A percentile compares a stretch with the other conserved stretches of the same genome.
These are phyloP conservation scores for Stichopus horrens DNA, from an alignment of 53 echinoderm and acorn worm genomes.

Conservation along the genomic window DNA sequence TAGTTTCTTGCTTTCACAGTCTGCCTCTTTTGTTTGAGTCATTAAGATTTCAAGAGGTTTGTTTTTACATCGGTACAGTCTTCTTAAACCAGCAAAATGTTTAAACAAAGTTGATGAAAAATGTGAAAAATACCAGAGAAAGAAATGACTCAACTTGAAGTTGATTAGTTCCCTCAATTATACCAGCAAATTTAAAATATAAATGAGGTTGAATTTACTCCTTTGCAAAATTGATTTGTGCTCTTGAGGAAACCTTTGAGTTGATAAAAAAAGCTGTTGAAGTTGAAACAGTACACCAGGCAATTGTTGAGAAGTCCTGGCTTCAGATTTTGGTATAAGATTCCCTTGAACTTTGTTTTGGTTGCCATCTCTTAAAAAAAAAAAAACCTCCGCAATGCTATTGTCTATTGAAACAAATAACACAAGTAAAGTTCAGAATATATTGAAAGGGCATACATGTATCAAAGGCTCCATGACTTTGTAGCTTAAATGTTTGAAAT, in stretches of 20 bases:
- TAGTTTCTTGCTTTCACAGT: too few species aligned
- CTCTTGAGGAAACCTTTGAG: neutral
- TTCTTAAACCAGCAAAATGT: neutral
- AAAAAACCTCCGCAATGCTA: too few species aligned
- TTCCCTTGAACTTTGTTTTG: too few species aligned
- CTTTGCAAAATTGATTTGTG: neutral
- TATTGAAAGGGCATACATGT: too few species aligned
- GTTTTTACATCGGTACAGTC: neutral
- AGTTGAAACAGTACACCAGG: neutral
- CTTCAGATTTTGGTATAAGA: too few species aligned
- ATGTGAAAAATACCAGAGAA: neutral
- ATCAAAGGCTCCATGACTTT: too few species aligned
- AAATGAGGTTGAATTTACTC: neutral
- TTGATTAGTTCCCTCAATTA: neutral
- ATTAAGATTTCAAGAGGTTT: neutral
- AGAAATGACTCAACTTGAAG: neutral
- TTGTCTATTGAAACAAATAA: too few species aligned
- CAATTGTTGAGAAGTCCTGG: too few species aligned
- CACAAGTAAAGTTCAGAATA: too few species aligned
- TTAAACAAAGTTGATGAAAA: neutral
- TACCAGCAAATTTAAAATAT: conserved; percentile 6
- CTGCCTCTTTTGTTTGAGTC: neutral
- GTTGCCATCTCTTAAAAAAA: too few species aligned
- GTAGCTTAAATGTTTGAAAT: too few species aligned
- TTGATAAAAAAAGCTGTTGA: neutral